These are phyloP conservation scores for Acyrthosiphon pisum DNA, from an alignment of 1,140 invertebrate species.

Conservation along the genomic window DNA sequence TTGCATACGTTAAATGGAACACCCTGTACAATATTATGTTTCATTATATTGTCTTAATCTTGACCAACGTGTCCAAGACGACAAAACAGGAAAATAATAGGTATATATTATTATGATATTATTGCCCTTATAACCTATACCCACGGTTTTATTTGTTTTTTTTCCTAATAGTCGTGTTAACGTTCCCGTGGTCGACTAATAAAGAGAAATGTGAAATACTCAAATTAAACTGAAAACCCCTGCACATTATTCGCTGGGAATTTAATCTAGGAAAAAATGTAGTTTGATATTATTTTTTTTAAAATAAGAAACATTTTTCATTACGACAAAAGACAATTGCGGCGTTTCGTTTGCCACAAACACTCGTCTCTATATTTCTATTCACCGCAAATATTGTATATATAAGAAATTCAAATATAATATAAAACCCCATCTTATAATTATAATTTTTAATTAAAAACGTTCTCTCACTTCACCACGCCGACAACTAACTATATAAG, in stretches of 20 bases:
- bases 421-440: constrained; percentile 14
- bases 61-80: too few species aligned
- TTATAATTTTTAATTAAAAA: constrained; percentile 39
- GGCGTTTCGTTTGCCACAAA: constrained; percentile 6
- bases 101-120: background rate
- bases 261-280: background rate
- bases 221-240: background rate
- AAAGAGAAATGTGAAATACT: background rate
- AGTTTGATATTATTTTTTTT: background rate
- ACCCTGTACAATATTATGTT: too few species aligned
- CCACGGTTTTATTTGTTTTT: background rate
- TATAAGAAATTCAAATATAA: constrained; percentile 19
- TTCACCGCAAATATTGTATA: background rate
- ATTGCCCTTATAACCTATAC: background rate
- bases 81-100: too few species aligned
- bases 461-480: background rate
- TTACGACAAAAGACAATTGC: background rate
- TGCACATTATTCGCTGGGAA: background rate
- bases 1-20: too few species aligned
- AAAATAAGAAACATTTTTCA: background rate
- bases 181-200: background rate
- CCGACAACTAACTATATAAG: background rate
- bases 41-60: too few species aligned
- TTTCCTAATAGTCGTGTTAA: background rate
- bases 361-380: background rate